Base-by-base conservation (phyloP, 2,797 vertebrate genomes). In the Nannoperca australis region DNA sequence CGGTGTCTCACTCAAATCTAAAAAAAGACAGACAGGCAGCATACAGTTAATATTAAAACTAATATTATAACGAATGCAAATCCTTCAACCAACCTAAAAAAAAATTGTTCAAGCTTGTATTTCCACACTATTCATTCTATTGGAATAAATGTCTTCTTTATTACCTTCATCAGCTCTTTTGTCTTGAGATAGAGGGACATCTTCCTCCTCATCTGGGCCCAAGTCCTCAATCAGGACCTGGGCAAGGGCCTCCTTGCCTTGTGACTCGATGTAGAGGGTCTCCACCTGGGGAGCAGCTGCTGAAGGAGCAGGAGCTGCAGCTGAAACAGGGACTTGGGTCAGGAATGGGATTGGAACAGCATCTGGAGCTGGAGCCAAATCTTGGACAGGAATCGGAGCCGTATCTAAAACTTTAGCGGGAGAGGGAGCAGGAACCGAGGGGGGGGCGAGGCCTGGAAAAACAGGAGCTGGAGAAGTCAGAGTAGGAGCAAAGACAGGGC, bases 181-280 rank as follows among this genome's bases (percentile, higher is more conserved):
- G 18, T 88, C 88, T 76, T 82, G 82, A 69, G 78, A 73, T 62
- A 49, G 8, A 50, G 74, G 20, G 68, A 78, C 10, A 7, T 88
- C 72, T 75, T 93, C 73, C 0, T 80, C 74, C 58, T 90, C 93
- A 18, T 88, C 86, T 12, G 92, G 86, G 6, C 92, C 93, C 69
- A 95, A 61, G 62, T 95, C 95, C 71, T 95, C 93, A 54, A 96
- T 94, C 73, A 91, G 61, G 76, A 94, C 82, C 79, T 81, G 87
- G 36, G 86, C 81, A 8, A 64, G 51, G 42, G 24, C 36, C 24
- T 85, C 87, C 15, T 66, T 80, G 40, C 7, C 87, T 32, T 90
- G 69, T 0, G 73, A 17, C 27, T 82, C 88, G 64, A 63, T 10
- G 78, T 70, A 1, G 0, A 85, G 38, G 47, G 64, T 74, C 72